Conservation (phyloP, 1,140 invertebrate species). For the Drosophila teissieri region DNA sequence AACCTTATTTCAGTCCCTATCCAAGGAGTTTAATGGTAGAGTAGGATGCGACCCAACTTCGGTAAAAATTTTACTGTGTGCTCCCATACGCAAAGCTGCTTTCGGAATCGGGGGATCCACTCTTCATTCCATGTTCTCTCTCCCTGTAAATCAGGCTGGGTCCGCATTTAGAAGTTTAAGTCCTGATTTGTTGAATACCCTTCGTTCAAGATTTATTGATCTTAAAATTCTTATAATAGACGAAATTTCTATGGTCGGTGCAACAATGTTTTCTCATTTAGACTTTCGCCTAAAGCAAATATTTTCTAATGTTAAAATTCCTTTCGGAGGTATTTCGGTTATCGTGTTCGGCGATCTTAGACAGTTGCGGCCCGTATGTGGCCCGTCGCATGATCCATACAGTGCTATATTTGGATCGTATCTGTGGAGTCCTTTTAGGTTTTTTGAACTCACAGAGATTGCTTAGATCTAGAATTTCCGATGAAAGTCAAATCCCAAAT, state of each 20-base stretch:
- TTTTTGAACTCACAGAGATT: slow-evolving; percentile 30
- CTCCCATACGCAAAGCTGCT: neutral
- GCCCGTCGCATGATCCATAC: neutral
- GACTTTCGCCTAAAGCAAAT: neutral
- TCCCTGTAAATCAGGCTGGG: slow-evolving; percentile 2
- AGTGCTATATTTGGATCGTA: neutral
- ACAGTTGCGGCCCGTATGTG: neutral
- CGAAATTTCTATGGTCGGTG: neutral
- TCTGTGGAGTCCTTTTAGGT: neutral
- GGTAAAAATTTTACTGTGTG: neutral
- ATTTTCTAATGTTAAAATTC: neutral
- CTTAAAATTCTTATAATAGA: neutral
- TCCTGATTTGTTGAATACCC: neutral
- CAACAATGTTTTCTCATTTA: neutral
- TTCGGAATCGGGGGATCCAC: neutral
- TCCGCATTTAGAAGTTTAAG: neutral
- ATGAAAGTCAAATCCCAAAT: neutral
- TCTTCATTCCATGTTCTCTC: slow-evolving; percentile 2
- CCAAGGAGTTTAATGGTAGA: neutral
- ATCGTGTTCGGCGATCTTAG: slow-evolving; percentile 2
- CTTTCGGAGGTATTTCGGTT: too few relatives aligned
- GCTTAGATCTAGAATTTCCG: neutral
- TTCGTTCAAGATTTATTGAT: neutral
- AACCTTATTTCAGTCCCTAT: too few relatives aligned
- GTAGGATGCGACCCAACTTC: slow-evolving; percentile 1